Percentiles rank a stretch among this genome's conserved stretches.
phyloP scores from a whole-genome alignment of 2,888 invertebrate genomes.

The Coenonympha glycerion region DNA sequence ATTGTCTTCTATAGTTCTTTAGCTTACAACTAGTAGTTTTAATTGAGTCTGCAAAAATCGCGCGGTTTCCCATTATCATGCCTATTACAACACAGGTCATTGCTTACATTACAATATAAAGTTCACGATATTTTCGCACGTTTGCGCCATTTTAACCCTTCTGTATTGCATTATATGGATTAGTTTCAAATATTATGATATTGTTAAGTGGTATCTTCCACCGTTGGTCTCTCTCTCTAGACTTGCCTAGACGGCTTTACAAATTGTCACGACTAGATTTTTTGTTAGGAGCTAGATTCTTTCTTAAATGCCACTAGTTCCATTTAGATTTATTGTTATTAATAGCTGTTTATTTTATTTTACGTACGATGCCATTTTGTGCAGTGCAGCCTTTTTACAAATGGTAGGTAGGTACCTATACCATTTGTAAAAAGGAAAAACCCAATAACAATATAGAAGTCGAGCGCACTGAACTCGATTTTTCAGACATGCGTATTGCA shows the following conservation, averaged over 20 bases:
- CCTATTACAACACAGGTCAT: conserved; percentile 18
- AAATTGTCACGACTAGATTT: neutral
- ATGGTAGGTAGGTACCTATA: too few relatives aligned
- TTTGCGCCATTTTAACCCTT: neutral
- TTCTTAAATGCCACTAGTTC: neutral
- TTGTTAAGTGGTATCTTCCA: neutral
- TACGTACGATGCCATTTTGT: too few relatives aligned
- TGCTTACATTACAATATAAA: conserved; percentile 20
- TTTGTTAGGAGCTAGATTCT: neutral
- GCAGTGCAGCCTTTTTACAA: too few relatives aligned
- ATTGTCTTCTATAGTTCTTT: too few relatives aligned
- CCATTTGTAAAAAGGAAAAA: too few relatives aligned
- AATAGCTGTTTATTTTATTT: too few relatives aligned
- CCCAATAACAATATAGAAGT: too few relatives aligned
- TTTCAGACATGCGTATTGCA: too few relatives aligned
- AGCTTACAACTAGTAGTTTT: too few relatives aligned
- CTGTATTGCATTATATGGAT: neutral
- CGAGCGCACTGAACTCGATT: too few relatives aligned
- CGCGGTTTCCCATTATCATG: conserved; percentile 1
- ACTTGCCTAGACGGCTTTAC: conserved; percentile 4
- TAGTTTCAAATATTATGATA: neutral
- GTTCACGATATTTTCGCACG: conserved; percentile 15
- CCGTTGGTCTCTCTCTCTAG: neutral
- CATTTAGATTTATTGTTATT: neutral
- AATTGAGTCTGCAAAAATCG: conserved; percentile 1